Evolutionary conservation across 1,140 invertebrate genomes (phyloP).

Genomic region (Atta texana): DNA sequence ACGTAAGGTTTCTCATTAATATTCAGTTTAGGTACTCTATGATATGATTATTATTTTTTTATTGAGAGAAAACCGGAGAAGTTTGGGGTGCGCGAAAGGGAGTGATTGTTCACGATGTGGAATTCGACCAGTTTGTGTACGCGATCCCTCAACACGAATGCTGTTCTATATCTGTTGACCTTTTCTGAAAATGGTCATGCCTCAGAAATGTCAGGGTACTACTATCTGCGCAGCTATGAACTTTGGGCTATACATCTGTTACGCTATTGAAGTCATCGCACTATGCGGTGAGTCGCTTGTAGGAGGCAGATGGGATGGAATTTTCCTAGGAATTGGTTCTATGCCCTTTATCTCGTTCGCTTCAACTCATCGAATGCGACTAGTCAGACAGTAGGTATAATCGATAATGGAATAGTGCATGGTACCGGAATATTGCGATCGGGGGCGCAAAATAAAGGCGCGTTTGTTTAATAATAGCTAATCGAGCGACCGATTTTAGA

Average conservation of each 20-base stretch:
- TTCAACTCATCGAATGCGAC: constrained; percentile 37
- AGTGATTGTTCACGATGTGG: background rate
- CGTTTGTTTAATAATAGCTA: constrained; percentile 49
- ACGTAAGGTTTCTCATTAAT: background rate
- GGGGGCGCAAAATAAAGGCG: constrained; percentile 31
- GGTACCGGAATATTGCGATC: constrained; percentile 12
- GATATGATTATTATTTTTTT: constrained; percentile 4
- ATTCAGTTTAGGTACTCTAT: background rate
- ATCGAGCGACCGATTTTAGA: constrained; percentile 37
- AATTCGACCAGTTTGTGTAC: background rate
- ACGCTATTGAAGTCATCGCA: constrained; percentile 58
- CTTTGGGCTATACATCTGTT: constrained; percentile 53
- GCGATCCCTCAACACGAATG: constrained; percentile 54
- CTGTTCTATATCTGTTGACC: constrained; percentile 67
- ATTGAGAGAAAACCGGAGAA: background rate
- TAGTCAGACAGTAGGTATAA: constrained; percentile 41
- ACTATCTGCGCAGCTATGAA: constrained; percentile 19
- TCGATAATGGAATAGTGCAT: constrained; percentile 49
- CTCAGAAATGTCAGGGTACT: constrained; percentile 69
- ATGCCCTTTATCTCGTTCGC: constrained; percentile 46
- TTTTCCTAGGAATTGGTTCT: constrained; percentile 32
- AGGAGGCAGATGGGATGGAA: constrained; percentile 13
- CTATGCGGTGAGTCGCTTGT: constrained; percentile 1
- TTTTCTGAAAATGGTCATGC: constrained; percentile 58
- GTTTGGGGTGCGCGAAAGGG: background rate